Evolutionary conservation across 1,140 invertebrate genomes (phyloP).

Genomic region (Chironomus striatipennis): DNA sequence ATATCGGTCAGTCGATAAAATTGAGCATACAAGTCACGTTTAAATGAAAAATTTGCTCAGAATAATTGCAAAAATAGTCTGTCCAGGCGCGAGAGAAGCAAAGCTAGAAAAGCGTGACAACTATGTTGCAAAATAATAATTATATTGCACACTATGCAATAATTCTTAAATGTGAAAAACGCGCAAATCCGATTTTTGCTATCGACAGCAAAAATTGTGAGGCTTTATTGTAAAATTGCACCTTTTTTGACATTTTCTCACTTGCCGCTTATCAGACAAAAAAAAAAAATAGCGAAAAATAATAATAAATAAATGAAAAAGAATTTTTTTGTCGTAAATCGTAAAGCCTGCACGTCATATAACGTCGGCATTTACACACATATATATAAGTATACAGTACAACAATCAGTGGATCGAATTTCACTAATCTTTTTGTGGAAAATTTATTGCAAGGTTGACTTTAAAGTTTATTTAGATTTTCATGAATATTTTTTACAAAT

Average conservation of each 20-base stretch:
- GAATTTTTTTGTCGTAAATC: no score
- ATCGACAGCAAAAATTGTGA: neutral
- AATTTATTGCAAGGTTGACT: neutral
- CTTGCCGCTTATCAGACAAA: neutral
- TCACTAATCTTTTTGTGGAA: neutral
- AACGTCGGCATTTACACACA: no score
- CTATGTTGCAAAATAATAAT: constrained; percentile 1
- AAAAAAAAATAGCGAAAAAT: neutral
- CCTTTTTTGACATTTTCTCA: neutral
- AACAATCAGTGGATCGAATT: no score
- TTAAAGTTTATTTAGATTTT: neutral
- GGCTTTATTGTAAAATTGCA: neutral
- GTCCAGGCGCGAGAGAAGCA: neutral
- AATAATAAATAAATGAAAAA: no score
- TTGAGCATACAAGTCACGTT: no score
- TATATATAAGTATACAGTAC: no score
- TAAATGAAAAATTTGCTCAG: no score
- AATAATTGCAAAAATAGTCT: no score
- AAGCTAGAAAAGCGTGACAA: neutral
- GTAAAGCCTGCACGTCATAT: no score
- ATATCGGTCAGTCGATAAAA: no score
- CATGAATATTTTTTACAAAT: neutral
- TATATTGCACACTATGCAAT: constrained; percentile 7
- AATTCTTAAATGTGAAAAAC: constrained; percentile 10
- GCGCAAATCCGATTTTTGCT: neutral